A percentile compares a stretch with the other conserved stretches of the same genome.
Evolutionary conservation across 2,888 invertebrate species (phyloP).

Genomic region (Ennomos fuscantarius): DNA sequence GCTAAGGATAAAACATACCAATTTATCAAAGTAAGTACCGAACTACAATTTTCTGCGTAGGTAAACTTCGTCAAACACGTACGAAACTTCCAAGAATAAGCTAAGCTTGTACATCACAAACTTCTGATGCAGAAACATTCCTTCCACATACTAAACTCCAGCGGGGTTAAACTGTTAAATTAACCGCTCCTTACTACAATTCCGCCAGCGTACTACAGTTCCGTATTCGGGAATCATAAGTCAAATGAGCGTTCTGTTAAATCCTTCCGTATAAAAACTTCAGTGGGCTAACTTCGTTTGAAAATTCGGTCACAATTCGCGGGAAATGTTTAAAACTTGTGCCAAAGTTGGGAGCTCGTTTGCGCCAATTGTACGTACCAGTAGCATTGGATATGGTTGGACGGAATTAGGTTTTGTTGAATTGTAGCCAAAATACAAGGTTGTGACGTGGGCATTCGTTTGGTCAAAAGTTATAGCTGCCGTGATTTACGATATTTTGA

Average conservation of each 20-base stretch:
- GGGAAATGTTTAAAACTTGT: constrained; percentile 52
- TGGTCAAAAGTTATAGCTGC: not conserved
- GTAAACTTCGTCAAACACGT: constrained; percentile 33
- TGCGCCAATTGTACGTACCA: constrained; percentile 55
- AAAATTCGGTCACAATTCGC: constrained; percentile 51
- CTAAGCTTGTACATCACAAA: constrained; percentile 32
- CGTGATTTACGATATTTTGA: no score
- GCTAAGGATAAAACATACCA: constrained; percentile 18
- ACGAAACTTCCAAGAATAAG: constrained; percentile 29
- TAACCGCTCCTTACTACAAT: constrained; percentile 16
- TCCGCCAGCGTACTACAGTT: constrained; percentile 14
- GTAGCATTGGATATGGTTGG: constrained; percentile 46
- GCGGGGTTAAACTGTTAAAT: constrained; percentile 30
- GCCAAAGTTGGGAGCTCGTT: constrained; percentile 57
- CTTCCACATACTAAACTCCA: constrained; percentile 31
- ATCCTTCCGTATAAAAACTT: constrained; percentile 49
- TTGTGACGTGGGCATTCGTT: constrained; percentile 1
- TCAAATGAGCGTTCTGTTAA: constrained; percentile 38
- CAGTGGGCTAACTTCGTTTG: constrained; percentile 47
- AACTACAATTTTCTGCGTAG: constrained; percentile 19
- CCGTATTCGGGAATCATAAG: constrained; percentile 32
- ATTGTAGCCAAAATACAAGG: constrained; percentile 31
- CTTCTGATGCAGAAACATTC: constrained; percentile 33
- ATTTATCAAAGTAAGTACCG: constrained; percentile 25
- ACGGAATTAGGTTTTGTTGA: constrained; percentile 55